A percentile compares a stretch with the other conserved stretches of the same genome.
phyloP scores from a whole-genome alignment of 1,140 invertebrate species.

The Schlechtendalia chinensis region DNA sequence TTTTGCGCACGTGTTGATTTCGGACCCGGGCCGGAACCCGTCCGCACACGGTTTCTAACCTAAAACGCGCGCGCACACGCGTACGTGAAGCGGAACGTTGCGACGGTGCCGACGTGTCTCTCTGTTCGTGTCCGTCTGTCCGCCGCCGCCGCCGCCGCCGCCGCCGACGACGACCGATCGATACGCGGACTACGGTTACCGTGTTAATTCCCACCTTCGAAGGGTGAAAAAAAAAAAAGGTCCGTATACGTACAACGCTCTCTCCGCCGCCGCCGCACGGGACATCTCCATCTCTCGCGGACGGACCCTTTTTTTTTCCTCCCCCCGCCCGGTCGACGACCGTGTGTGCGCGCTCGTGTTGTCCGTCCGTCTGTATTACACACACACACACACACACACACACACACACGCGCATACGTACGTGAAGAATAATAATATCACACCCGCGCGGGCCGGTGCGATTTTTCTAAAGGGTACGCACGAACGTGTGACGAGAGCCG shows the following conservation, averaged over 20 bases:
- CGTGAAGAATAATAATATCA: not conserved
- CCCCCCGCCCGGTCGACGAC: not conserved
- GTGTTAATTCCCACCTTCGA: conserved; percentile 49
- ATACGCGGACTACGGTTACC: conserved; percentile 44
- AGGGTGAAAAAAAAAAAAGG: conserved; percentile 47
- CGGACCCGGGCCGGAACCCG: no score
- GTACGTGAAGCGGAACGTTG: not conserved
- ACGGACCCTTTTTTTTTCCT: not conserved
- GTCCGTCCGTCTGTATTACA: no score
- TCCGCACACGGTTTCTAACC: no score
- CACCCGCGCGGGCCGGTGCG: no score
- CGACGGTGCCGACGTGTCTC: conserved; percentile 47
- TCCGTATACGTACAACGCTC: not conserved
- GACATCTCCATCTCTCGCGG: not conserved
- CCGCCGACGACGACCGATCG: conserved; percentile 1
- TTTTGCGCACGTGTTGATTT: no score
- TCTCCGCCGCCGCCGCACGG: not conserved
- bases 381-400: not conserved
- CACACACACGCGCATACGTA: not conserved
- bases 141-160: not conserved
- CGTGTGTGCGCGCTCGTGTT: not conserved
- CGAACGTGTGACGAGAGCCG: no score
- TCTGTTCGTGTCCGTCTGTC: conserved; percentile 44
- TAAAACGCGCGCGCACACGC: no score
- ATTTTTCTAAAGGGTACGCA: no score